These are phyloP conservation scores for Tethea ocularis DNA, from an alignment of 2,888 invertebrate genomes.

Conservation along the genomic window DNA sequence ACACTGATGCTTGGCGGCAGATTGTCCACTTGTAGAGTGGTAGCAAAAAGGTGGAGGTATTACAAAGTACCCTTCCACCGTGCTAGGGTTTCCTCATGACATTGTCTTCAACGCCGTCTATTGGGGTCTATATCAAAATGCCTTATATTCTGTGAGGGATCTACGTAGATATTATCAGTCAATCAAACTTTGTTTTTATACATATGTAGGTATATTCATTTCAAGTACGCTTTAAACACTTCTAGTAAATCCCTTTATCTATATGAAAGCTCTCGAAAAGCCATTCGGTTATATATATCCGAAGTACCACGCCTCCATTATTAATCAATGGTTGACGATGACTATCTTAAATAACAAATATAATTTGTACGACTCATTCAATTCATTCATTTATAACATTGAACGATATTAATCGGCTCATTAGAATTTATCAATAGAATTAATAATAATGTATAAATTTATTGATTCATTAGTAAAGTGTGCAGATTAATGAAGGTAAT, in stretches of 20 bases:
- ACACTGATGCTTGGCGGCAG: too few species aligned
- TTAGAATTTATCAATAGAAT: background rate
- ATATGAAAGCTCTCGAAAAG: background rate
- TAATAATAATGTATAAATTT: background rate
- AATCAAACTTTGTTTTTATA: too few species aligned
- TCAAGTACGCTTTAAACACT: background rate
- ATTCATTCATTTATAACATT: background rate
- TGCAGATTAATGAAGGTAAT: background rate
- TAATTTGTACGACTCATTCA: conserved; percentile 5
- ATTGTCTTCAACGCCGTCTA: too few species aligned
- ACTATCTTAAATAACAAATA: background rate
- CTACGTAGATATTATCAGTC: too few species aligned
- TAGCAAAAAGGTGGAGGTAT: too few species aligned
- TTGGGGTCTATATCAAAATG: too few species aligned
- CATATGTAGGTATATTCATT: too few species aligned
- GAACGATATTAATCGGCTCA: background rate
- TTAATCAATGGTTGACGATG: background rate
- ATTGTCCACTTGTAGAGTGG: too few species aligned
- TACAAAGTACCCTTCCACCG: too few species aligned
- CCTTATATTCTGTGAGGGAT: too few species aligned
- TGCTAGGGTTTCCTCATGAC: too few species aligned
- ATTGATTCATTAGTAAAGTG: background rate
- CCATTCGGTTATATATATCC: background rate
- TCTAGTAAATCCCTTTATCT: background rate
- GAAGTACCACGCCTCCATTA: background rate